These are phyloP conservation scores for Halictus rubicundus DNA, from an alignment of 1,140 invertebrate species.

Conservation along the genomic window DNA sequence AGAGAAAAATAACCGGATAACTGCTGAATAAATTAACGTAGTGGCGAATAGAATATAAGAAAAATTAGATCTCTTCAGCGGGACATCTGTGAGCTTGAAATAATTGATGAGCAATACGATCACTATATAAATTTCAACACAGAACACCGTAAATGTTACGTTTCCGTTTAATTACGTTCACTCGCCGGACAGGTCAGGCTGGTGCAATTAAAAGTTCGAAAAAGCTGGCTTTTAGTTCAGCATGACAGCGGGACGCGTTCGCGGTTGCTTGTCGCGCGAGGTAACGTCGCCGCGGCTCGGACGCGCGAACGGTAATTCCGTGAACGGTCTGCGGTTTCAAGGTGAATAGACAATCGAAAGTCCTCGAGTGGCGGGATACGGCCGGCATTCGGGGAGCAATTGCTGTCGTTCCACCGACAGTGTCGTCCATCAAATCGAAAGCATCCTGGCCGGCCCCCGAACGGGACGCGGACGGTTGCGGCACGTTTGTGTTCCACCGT, in stretches of 20 bases:
- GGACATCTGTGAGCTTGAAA: too few relatives aligned
- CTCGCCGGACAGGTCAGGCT: too few relatives aligned
- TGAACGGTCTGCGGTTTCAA: constrained; percentile 34
- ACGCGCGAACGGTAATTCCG: constrained; percentile 19
- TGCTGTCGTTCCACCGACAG: constrained; percentile 40
- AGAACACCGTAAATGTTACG: too few relatives aligned
- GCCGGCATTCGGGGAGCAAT: constrained; percentile 26
- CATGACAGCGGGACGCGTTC: background rate
- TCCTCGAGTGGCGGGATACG: constrained; percentile 18
- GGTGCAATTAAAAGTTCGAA: too few relatives aligned
- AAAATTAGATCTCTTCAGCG: too few relatives aligned
- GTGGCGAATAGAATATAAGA: too few relatives aligned
- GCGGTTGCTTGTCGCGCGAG: constrained; percentile 5
- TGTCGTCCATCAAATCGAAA: constrained; percentile 45
- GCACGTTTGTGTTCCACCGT: background rate
- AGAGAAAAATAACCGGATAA: too few relatives aligned
- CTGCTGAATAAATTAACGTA: too few relatives aligned
- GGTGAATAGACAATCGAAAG: constrained; percentile 48
- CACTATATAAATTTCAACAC: too few relatives aligned
- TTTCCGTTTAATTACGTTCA: too few relatives aligned
- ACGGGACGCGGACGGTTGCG: constrained; percentile 10
- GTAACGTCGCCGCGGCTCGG: background rate
- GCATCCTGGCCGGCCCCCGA: constrained; percentile 14
- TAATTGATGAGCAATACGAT: too few relatives aligned
- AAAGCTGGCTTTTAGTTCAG: too few relatives aligned